Evolutionary conservation across 2,797 vertebrate species (phyloP).

Genomic region (Enteromius thamalakanensis): DNA sequence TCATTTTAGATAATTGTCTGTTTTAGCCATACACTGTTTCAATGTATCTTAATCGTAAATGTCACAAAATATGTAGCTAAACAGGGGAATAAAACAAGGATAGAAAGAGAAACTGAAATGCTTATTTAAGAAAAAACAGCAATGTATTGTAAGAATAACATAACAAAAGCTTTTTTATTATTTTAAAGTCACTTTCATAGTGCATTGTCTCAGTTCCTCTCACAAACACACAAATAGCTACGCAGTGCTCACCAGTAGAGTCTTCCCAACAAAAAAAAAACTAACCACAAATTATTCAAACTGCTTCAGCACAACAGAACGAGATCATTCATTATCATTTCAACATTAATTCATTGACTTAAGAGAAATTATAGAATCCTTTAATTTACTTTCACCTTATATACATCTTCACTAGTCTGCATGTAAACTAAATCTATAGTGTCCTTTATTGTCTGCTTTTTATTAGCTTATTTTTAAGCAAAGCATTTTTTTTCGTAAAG

Average conservation of each 20-base stretch:
- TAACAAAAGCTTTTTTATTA: neutral
- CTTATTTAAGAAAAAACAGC: neutral
- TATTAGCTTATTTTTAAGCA: neutral
- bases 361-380: neutral
- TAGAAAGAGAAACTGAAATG: neutral
- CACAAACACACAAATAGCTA: neutral
- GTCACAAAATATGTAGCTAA: neutral
- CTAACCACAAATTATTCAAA: neutral
- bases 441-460: neutral
- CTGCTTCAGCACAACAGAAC: neutral
- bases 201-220: neutral
- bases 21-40: neutral
- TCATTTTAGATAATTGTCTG: neutral
- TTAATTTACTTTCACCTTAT: neutral
- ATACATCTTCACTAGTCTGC: neutral
- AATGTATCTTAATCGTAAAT: neutral
- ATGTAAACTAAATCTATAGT: neutral
- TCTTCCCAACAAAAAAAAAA: neutral
- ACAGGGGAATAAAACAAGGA: neutral
- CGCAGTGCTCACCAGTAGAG: neutral
- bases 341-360: neutral
- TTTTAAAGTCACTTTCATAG: neutral
- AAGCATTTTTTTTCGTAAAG: neutral
- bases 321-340: neutral
- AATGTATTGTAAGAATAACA: neutral